A percentile compares a stretch with the other conserved stretches of the same genome.
phyloP scores from a whole-genome alignment of 2,888 invertebrate species.

The Luperina testacea region DNA sequence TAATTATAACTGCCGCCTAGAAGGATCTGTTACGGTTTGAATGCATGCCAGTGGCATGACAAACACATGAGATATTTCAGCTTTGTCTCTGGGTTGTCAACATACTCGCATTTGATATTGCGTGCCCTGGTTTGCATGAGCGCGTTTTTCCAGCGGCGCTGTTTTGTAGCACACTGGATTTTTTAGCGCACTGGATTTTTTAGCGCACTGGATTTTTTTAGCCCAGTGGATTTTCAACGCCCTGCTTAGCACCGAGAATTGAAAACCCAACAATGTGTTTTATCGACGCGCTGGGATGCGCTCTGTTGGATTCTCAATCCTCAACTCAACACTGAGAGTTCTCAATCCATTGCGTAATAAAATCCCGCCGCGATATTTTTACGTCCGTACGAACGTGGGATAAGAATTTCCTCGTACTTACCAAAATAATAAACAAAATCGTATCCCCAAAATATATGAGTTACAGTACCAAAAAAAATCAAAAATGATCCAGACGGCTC shows the following conservation, averaged over 20 bases:
- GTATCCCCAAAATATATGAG: neutral
- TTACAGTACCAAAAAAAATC: neutral
- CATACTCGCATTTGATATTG: too few relatives aligned
- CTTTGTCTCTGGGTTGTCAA: too few relatives aligned
- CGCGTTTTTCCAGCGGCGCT: too few relatives aligned
- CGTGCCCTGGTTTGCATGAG: neutral
- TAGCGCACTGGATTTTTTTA: too few relatives aligned
- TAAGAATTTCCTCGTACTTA: neutral
- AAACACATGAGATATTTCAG: too few relatives aligned
- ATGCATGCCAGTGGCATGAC: too few relatives aligned
- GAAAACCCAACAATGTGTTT: neutral
- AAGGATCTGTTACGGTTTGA: too few relatives aligned
- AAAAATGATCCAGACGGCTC: slow-evolving; percentile 8
- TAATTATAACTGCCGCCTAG: too few relatives aligned
- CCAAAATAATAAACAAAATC: slow-evolving; percentile 18
- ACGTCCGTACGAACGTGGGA: neutral
- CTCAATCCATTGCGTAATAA: neutral
- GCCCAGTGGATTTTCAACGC: too few relatives aligned
- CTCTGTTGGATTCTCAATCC: neutral
- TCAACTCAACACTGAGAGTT: neutral
- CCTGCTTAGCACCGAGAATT: too few relatives aligned
- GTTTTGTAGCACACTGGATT: too few relatives aligned
- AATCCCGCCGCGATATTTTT: neutral
- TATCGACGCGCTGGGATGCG: neutral
- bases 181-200: too few relatives aligned